Evolutionary conservation across 1,140 invertebrate species (phyloP).

Genomic region (Drosophila subpulchrella): DNA sequence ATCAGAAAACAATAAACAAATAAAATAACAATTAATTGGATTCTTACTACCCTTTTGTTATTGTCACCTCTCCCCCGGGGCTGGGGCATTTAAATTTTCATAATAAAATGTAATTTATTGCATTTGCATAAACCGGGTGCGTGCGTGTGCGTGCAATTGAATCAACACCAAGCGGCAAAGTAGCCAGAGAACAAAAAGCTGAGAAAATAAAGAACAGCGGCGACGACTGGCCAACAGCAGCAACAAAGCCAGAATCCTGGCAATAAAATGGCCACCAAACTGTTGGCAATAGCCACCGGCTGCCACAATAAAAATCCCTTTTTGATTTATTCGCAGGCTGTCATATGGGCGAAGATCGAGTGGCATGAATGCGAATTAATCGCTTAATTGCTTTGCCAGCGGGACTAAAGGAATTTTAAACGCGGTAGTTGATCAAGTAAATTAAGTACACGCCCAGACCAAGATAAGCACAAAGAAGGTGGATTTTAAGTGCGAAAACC

Average conservation of each 20-base stretch:
- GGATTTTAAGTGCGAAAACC: not conserved
- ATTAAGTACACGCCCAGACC: conserved; percentile 29
- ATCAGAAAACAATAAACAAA: conserved; percentile 82
- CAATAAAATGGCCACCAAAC: conserved; percentile 63
- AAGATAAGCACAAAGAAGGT: conserved; percentile 16
- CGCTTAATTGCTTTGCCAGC: conserved; percentile 58
- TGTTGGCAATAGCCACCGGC: conserved; percentile 64
- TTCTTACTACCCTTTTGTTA: conserved; percentile 59
- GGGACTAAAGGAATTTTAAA: conserved; percentile 27
- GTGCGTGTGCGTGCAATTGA: conserved; percentile 53
- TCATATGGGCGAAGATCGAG: conserved; percentile 24
- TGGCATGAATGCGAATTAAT: conserved; percentile 64
- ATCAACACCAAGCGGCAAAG: conserved; percentile 63
- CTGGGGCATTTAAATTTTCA: conserved; percentile 68
- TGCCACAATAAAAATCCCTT: conserved; percentile 63
- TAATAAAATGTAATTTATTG: conserved; percentile 81
- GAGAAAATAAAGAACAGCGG: conserved; percentile 24
- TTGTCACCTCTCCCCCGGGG: conserved; percentile 14
- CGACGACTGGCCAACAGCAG: conserved; percentile 12
- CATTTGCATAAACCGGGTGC: conserved; percentile 74
- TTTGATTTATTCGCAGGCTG: conserved; percentile 66
- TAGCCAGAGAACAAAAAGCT: conserved; percentile 54
- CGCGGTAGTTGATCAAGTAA: conserved; percentile 31
- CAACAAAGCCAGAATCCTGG: conserved; percentile 43
- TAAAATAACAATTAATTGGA: conserved; percentile 82